Evolutionary conservation across 2,113 vertebrate genomes (phyloP), one percentile per base, ranked within the genome.

Genomic region (Sinosuthora webbiana): DNA sequence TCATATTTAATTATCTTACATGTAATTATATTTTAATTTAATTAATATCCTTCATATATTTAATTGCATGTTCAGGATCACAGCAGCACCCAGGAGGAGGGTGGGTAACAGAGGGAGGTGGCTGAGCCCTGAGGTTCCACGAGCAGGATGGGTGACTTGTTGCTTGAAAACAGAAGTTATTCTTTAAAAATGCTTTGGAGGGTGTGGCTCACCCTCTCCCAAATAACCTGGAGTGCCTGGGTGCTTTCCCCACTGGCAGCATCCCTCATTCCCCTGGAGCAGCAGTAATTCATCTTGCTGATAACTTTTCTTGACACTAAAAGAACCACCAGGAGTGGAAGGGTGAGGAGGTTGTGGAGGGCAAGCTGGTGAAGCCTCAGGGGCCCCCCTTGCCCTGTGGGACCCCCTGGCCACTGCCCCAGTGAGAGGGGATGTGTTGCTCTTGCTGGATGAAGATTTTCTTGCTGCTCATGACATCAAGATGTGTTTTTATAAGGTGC

Each of bases 21-120:
- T 89, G 62, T 89, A 90, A 83, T 90, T 77, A 83, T 37, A 35
- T 18, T 70, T 7, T 83, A 77, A 90, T 50, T 83, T 83, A 83
- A 90, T 90, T 77, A 83, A 70, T 83, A 83, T 50, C 71, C 64
- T 56, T 77, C 49, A 27, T 56, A 8, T 63, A 68, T 96, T 97
- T 94, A 96, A 96, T 83, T 81, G 88, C 87, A 64, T 35, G 68
- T 35, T 79, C 87, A 92, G 87, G 92, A 93, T 95, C 92, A 45
- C 95, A 68, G 96, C 93, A 79, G 74, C 19, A 27, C 87, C 60
- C 67, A 15, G 92, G 94, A 93, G 90, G 95, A 69, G 77, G 90
- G 73, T 24, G 84, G 83, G 95, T 75, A 67, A 74, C 67, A 42
- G 41, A 53, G 57, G 83, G 83, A 93, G 88, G 94, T 55, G 73